Evolutionary conservation across 2,888 invertebrate species (phyloP).

Genomic region (Drosophila quinaria): DNA sequence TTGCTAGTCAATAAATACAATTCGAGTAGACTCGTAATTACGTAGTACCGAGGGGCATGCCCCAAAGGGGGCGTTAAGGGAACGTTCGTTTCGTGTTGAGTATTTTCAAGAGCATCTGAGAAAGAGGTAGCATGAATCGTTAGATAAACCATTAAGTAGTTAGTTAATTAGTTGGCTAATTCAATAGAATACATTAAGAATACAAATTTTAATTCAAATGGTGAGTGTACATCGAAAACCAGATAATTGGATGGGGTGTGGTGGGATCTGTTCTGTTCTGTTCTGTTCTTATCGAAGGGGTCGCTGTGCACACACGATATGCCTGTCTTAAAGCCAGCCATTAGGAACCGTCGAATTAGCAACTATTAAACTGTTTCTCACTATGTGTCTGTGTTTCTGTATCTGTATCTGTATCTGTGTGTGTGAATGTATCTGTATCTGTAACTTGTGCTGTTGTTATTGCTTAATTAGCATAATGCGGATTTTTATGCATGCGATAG

Average conservation of each 20-base stretch:
- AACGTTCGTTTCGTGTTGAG: conserved; percentile 49
- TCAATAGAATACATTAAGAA: conserved; percentile 43
- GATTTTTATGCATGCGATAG: conserved; percentile 83
- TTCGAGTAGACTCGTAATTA: conserved; percentile 54
- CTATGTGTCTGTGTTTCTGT: conserved; percentile 3
- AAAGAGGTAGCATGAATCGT: conserved; percentile 72
- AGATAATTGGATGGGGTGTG: neutral
- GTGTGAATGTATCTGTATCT: conserved; percentile 27
- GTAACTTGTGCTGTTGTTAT: conserved; percentile 26
- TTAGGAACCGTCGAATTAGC: conserved; percentile 76
- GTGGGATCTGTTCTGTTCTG: neutral
- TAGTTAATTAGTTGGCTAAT: conserved; percentile 40
- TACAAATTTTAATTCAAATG: conserved; percentile 37
- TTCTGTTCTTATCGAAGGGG: conserved; percentile 41
- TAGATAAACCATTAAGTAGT: conserved; percentile 51
- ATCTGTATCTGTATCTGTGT: conserved; percentile 26
- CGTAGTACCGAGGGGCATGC: conserved; percentile 34
- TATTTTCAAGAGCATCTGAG: conserved; percentile 55
- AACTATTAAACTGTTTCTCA: conserved; percentile 47
- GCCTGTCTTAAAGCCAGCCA: conserved; percentile 73
- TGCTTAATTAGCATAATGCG: conserved; percentile 74
- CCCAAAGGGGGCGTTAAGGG: conserved; percentile 36
- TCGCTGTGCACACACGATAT: conserved; percentile 65
- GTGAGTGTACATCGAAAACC: conserved; percentile 38
- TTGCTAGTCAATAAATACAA: conserved; percentile 60